These are phyloP conservation scores for Bibio marci DNA, from an alignment of 2,888 invertebrate genomes.

Conservation along the genomic window DNA sequence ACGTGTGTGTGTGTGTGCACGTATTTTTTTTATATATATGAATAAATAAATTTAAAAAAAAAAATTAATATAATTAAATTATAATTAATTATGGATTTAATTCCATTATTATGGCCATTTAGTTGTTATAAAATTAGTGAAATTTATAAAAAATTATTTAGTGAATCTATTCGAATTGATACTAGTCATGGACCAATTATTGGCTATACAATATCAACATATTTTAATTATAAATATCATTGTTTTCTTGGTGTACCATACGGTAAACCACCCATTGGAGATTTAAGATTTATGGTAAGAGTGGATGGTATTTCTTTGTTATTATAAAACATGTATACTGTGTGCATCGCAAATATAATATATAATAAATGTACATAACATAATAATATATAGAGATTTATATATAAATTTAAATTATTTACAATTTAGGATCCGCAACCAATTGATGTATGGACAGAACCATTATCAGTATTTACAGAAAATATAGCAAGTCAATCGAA, in stretches of 20 bases:
- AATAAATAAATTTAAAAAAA: too few species aligned
- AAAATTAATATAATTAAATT: too few species aligned
- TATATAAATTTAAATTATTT: not conserved
- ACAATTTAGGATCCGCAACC: constrained; percentile 18
- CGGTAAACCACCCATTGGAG: constrained; percentile 35
- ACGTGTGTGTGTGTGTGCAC: too few species aligned
- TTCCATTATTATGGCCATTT: constrained; percentile 3
- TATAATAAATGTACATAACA: not conserved
- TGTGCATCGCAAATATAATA: too few species aligned
- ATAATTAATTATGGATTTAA: constrained; percentile 1
- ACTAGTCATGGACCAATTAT: constrained; percentile 3
- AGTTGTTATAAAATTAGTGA: not conserved
- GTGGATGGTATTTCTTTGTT: not conserved
- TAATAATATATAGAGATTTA: not conserved
- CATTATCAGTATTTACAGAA: constrained; percentile 17
- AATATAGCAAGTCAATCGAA: constrained; percentile 23
- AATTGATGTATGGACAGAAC: constrained; percentile 16
- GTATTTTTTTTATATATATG: too few species aligned
- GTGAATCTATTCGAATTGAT: not conserved
- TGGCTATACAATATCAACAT: constrained; percentile 1
- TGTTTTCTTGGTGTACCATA: constrained; percentile 37
- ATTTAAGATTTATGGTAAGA: constrained; percentile 25
- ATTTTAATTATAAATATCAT: constrained; percentile 1
- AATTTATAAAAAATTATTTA: not conserved
- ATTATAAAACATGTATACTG: not conserved